Percentiles rank a stretch among this genome's conserved stretches.
Evolutionary conservation across 2,888 invertebrate genomes (phyloP).

Genomic region (Byasa hedistus): DNA sequence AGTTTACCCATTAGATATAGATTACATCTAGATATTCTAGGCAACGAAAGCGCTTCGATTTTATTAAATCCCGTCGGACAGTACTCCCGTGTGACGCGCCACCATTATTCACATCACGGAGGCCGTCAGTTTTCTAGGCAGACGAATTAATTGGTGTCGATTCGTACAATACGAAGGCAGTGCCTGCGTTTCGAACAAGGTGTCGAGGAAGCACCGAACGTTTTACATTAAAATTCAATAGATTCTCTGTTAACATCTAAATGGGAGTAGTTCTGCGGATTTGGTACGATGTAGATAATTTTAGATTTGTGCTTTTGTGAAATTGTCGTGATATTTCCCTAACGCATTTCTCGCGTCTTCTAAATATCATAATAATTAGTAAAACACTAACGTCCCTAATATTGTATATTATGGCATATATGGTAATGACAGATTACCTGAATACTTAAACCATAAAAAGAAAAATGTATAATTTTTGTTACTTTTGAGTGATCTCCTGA

Average conservation of each 20-base stretch:
- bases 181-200: constrained; percentile 8
- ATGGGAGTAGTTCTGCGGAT: constrained; percentile 20
- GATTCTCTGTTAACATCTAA: constrained; percentile 15
- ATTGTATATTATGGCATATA: too few species aligned
- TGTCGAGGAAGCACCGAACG: constrained; percentile 2
- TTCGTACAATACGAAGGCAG: constrained; percentile 11
- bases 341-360: too few species aligned
- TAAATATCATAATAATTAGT: too few species aligned
- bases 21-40: too few species aligned
- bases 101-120: constrained; percentile 22
- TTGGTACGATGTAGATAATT: constrained; percentile 15
- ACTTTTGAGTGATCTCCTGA: too few species aligned
- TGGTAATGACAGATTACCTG: too few species aligned
- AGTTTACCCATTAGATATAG: constrained; percentile 2
- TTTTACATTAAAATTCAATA: constrained; percentile 19
- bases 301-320: too few species aligned
- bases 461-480: too few species aligned
- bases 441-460: too few species aligned
- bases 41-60: constrained; percentile 2
- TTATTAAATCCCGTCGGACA: constrained; percentile 4
- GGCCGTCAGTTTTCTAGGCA: constrained; percentile 14
- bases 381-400: too few species aligned
- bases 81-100: constrained; percentile 17
- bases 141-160: constrained; percentile 24
- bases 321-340: too few species aligned